These are phyloP conservation scores for Microplitis deprimator DNA, from an alignment of 2,888 invertebrate genomes.

Conservation along the genomic window DNA sequence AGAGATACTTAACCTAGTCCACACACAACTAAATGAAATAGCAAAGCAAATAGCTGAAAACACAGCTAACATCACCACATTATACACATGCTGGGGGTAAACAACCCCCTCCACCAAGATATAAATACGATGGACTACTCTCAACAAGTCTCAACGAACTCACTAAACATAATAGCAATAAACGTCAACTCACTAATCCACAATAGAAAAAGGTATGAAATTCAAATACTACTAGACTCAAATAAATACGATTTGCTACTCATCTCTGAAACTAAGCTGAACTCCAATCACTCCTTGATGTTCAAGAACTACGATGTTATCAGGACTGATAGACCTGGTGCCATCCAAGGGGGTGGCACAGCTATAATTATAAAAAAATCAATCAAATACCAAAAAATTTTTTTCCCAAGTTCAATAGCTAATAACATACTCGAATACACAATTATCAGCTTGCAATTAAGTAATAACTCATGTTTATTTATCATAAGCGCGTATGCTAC, in stretches of 20 bases:
- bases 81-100: neutral
- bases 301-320: conserved; percentile 40
- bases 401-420: neutral
- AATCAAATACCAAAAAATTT: conserved; percentile 33
- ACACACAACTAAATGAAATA: neutral
- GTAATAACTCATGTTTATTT: conserved; percentile 26
- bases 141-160: neutral
- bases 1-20: neutral
- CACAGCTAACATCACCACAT: neutral
- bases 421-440: conserved; percentile 35
- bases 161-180: neutral
- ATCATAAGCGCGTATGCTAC: conserved; percentile 42
- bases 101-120: too few species aligned
- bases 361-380: conserved; percentile 45
- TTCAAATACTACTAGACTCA: neutral
- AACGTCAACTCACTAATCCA: neutral
- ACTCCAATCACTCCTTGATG: conserved; percentile 23
- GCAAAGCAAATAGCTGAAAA: neutral
- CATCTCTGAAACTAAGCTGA: conserved; percentile 17
- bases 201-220: neutral
- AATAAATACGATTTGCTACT: neutral
- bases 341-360: conserved; percentile 43
- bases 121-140: too few species aligned
- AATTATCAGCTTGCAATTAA: conserved; percentile 37
- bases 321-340: conserved; percentile 40